Base-by-base conservation (phyloP, 2,797 vertebrate genomes). In the Labeo calbasu region DNA sequence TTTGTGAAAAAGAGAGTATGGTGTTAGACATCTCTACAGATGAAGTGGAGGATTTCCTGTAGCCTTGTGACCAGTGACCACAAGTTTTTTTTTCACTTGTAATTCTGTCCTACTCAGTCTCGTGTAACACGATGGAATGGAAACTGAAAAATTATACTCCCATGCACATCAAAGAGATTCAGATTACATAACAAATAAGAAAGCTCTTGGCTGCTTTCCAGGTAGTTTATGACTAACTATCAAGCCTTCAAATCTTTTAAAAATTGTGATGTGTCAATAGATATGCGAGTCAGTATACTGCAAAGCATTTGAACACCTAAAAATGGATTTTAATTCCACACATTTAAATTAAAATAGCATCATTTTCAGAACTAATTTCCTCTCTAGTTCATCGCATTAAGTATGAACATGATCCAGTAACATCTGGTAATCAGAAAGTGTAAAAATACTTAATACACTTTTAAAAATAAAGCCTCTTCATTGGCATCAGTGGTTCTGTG, bases 1-100 rank as follows among this genome's bases (percentile, higher is more conserved):
- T 1, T 57, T 83, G 15, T 57, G 69, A 68, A 25, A 79, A 75
- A 68, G 1, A 14, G 3, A 25, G 23, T 8, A 13, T 53, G n/a
- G 25, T 81, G 63, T 77, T 68, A 53, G 28, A 79, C 28, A 68
- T 23, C 28, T 53, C 8, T 84, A 46, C 79, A 51, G 28, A 14
- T 65, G 48, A 72, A 81, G 61, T 25, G 15, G 48, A 92, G 91
- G 86, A 94, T 75, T 90, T 96, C 94, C 94, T 94, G 94, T 92
- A 82, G 88, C 57, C 59, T 77, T 87, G 25, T 88, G 91, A 91
- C 91, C 8, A 43, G 87, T 88, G 92, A 92, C 93, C 94, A 92
- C 94, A 94, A 77, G 23, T 23, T 36, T 77, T 65, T 25, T 72
- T 43, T 51, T 59, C 77, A 43, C 71, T 63, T 85, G 81, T 57